Evolutionary conservation across 2,797 vertebrate species (phyloP), one percentile per base, ranked within the genome.

Genomic region (Enteromius thamalakanensis): DNA sequence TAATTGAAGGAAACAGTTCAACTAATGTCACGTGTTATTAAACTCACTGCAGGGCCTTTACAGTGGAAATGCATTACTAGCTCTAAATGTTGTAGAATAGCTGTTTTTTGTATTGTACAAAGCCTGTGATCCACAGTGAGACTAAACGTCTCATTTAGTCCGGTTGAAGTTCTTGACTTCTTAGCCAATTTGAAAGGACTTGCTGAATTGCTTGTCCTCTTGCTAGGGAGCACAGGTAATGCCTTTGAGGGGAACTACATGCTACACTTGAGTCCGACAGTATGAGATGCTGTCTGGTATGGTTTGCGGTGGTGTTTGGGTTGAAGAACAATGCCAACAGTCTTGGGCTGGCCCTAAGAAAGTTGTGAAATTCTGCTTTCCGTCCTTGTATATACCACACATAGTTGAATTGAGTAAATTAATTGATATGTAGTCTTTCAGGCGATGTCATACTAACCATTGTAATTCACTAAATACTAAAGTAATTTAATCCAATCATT

Each of bases 281-380:
- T 42, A 15, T 14, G 19, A 67, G 12, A 21, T n/a, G 72, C 71
- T 21, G 17, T 76, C 72, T 42, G 71, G 47, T 82, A 10, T 65
- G 60, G 64, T 53, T 51, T 64, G 40, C 45, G 9, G 19, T 75
- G 55, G 78, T 84, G 58, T 85, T 85, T 42, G 26, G 62, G 76
- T 87, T 88, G 91, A 92, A 88, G 93, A 94, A 89, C 90, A 68
- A 65, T 68, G 62, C 17, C 62, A 91, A 89, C 92, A 90, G 89
- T 95, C 96, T 97, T 96, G 92, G 97, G 97, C 97, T 96, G 97
- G 97, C 91, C 96, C 97, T 93, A 87, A 95, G 95, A 94, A 87
- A 88, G 90, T 80, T 92, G 94, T 93, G 81, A 90, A 87, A 88
- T 87, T 92, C 87, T 92, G 89, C 85, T 90, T 93, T 94, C 89